Base-by-base conservation (phyloP, 2,888 invertebrate species). In the Dryocosmus kuriphilus region DNA sequence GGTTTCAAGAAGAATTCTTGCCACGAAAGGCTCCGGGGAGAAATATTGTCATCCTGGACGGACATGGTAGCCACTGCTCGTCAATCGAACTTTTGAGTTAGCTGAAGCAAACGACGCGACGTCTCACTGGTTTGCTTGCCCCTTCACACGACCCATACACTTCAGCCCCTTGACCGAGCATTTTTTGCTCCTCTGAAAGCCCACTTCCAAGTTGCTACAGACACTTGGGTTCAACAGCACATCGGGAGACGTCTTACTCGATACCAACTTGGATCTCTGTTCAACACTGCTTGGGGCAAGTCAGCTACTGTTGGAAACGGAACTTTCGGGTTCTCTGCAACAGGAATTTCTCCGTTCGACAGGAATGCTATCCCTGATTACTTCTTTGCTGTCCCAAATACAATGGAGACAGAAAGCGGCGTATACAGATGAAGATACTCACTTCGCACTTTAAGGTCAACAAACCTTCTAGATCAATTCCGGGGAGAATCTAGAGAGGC, bases 1-100 rank as follows among this genome's bases (percentile, higher is more conserved):
- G 86, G 88, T 77, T 88, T 4, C 80, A 84, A 80, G 79, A 85
- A 61, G 83, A 86, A 77, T 89, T 88, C 77, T 2, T 86, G 30
- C 87, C 86, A 7, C 78, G 85, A 65, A 89, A 89, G 82, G 82
- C 84, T 60, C 41, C 76, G 6, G 87, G 87, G 61, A 85, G 79
- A 79, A 83, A 84, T 9, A n/a, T 88, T 19, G 75, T 89, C 22
- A 83, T 89, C 71, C 62, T 89, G 16, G 88, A 90, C 83, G 89
- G 88, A 8, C 87, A 88, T 77, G 27, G 85, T 16, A 85, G 87
- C 27, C 87, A 88, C 80, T 80, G 62, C 19, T 85, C 78, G 57
- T 77, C 76, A 19, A 76, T 84, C 6, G 80, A 84, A 61, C 81
- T 83, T 76, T n/a, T 86, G 82, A 87, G 77, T 82, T 79, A 74